Evolutionary conservation across 2,797 vertebrate genomes (phyloP).

Genomic region (Micromesistius poutassou): DNA sequence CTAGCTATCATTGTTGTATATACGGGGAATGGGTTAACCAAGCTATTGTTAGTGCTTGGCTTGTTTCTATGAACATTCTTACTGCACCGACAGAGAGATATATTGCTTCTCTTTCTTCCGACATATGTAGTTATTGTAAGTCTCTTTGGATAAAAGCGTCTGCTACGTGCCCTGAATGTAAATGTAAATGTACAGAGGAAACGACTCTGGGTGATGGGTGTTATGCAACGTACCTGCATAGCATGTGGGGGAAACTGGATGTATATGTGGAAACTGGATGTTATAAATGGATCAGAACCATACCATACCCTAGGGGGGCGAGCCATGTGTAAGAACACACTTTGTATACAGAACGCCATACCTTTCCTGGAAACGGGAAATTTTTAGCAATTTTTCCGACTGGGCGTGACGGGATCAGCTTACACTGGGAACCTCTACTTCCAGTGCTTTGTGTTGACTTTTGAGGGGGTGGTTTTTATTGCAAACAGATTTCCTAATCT

Average conservation of each 20-base stretch:
- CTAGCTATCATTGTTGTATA: no score
- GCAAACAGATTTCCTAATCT: slow-evolving; percentile 30
- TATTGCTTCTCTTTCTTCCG: no score
- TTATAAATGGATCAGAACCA: not conserved
- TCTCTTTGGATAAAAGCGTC: no score
- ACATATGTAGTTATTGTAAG: no score
- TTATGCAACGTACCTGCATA: not conserved
- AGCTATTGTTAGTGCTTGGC: no score
- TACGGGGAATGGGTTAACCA: no score
- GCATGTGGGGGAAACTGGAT: not conserved
- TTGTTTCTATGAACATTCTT: no score
- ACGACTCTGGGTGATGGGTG: not conserved
- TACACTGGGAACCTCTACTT: slow-evolving; percentile 7
- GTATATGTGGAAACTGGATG: not conserved
- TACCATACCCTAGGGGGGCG: not conserved
- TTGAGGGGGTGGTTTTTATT: slow-evolving; percentile 21
- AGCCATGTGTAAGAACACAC: slow-evolving; percentile 1
- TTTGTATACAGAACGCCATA: not conserved
- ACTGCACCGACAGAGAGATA: no score
- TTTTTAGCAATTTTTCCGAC: not conserved
- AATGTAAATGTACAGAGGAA: not conserved
- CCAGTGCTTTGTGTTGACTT: slow-evolving; percentile 1
- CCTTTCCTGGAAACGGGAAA: not conserved
- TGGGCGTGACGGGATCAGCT: not conserved
- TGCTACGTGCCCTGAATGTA: no score